A percentile compares a stretch with the other conserved stretches of the same genome.
phyloP scores from a whole-genome alignment of 1,140 invertebrate genomes.

The Ips nitidus region DNA sequence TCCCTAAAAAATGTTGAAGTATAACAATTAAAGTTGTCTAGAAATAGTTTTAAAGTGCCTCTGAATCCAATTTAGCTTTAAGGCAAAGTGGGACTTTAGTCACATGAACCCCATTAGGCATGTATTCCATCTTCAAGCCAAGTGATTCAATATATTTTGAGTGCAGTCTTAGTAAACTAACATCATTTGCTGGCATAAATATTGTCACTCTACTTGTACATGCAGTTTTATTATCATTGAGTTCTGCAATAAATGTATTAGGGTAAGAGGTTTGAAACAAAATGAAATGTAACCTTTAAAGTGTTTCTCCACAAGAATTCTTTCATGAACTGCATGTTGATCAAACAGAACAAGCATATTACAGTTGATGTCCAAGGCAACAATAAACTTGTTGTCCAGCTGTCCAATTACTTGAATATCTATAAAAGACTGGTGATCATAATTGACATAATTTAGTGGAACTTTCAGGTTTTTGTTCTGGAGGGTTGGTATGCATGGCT shows the following conservation, averaged over 20 bases:
- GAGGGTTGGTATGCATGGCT: constrained; percentile 37
- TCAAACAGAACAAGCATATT: constrained; percentile 66
- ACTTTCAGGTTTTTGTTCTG: constrained; percentile 24
- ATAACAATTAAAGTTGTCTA: too few species aligned
- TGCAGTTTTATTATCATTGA: constrained; percentile 24
- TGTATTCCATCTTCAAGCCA: constrained; percentile 39
- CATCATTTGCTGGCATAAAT: constrained; percentile 39
- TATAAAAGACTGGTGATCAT: constrained; percentile 43
- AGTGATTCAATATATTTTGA: constrained; percentile 35
- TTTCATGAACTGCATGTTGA: constrained; percentile 76
- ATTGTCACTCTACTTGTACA: constrained; percentile 32
- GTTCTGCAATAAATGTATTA: constrained; percentile 32
- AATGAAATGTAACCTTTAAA: constrained; percentile 47
- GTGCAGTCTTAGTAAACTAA: constrained; percentile 33
- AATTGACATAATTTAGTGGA: constrained; percentile 31
- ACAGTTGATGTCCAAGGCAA: constrained; percentile 48
- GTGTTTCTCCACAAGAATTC: constrained; percentile 65
- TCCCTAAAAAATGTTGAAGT: too few species aligned
- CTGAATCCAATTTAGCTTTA: constrained; percentile 39
- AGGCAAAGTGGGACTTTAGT: constrained; percentile 42
- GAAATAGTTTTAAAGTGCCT: constrained; percentile 23
- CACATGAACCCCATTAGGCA: constrained; percentile 37
- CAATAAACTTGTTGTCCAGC: constrained; percentile 71
- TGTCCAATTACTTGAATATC: constrained; percentile 62
- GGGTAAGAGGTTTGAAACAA: constrained; percentile 6